Evolutionary conservation across 2,113 vertebrate genomes (phyloP).

Genomic region (Ictalurus punctatus): DNA sequence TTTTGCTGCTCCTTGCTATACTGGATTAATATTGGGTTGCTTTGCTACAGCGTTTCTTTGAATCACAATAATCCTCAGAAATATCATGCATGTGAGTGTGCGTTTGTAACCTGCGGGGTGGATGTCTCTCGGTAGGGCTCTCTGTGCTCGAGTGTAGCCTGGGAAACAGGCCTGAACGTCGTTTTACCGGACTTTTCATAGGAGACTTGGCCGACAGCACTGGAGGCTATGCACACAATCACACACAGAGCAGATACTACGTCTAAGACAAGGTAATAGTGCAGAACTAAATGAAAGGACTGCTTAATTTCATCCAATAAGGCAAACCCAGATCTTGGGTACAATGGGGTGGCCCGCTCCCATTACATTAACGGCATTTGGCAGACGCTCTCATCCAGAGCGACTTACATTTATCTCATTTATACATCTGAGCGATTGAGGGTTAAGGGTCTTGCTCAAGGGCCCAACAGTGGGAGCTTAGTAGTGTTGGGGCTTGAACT

Average conservation of each 20-base stretch:
- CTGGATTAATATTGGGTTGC: not conserved
- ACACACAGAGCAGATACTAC: not conserved
- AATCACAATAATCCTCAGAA: not conserved
- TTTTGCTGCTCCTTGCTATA: not conserved
- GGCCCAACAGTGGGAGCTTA: no score
- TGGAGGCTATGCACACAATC: constrained; percentile 76
- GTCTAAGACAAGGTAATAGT: not conserved
- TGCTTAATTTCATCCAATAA: not conserved
- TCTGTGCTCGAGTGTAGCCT: constrained; percentile 90
- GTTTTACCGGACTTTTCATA: constrained; percentile 91
- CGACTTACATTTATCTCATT: no score
- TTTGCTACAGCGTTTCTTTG: not conserved
- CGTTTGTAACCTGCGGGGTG: constrained; percentile 73
- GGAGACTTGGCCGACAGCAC: constrained; percentile 81
- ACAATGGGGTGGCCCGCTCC: not conserved
- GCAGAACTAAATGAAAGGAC: not conserved
- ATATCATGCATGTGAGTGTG: not conserved
- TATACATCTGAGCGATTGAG: no score
- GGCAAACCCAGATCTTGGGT: not conserved
- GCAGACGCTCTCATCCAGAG: no score
- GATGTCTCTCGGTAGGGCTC: constrained; percentile 76
- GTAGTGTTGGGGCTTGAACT: no score
- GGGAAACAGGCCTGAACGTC: constrained; percentile 91
- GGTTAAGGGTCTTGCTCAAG: no score
- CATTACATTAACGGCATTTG: no score